These are phyloP conservation scores for Heliothis peltigera DNA, from an alignment of 2,888 invertebrate species.

Conservation along the genomic window DNA sequence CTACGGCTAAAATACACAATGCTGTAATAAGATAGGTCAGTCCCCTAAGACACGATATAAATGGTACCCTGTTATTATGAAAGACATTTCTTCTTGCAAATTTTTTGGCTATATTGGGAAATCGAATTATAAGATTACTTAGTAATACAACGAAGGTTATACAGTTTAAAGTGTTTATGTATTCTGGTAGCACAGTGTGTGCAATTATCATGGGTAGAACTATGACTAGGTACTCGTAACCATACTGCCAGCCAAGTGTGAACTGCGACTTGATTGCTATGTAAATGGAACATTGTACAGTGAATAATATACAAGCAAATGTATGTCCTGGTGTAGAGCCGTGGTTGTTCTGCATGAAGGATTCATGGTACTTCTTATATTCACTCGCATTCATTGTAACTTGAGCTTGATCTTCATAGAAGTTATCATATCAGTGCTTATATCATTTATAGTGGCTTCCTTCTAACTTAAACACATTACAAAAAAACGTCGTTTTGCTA, in stretches of 20 bases:
- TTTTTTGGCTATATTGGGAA: slow-evolving; percentile 44
- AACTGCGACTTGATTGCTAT: slow-evolving; percentile 66
- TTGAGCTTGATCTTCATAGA: slow-evolving; percentile 1
- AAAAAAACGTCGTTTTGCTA: background rate
- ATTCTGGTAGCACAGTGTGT: slow-evolving; percentile 87
- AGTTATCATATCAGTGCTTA: background rate
- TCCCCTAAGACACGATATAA: slow-evolving; percentile 92
- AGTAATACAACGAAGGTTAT: slow-evolving; percentile 68
- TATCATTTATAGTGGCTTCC: slow-evolving; percentile 1
- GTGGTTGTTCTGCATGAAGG: slow-evolving; percentile 88
- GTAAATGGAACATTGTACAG: slow-evolving; percentile 77
- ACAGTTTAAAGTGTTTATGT: slow-evolving; percentile 75
- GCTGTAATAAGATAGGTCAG: slow-evolving; percentile 93
- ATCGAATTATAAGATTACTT: slow-evolving; percentile 59
- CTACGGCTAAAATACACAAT: slow-evolving; percentile 97
- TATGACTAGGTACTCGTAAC: slow-evolving; percentile 89
- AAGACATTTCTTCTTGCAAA: slow-evolving; percentile 64
- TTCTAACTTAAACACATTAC: background rate
- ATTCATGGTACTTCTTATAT: slow-evolving; percentile 87
- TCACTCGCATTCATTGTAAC: slow-evolving; percentile 73
- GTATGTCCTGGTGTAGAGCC: slow-evolving; percentile 89
- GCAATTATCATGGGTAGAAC: slow-evolving; percentile 89
- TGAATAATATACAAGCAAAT: slow-evolving; percentile 80
- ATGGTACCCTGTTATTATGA: slow-evolving; percentile 67
- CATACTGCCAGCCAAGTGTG: slow-evolving; percentile 69